Evolutionary conservation across 2,888 invertebrate species (phyloP).

Genomic region (Conus canariensis): DNA sequence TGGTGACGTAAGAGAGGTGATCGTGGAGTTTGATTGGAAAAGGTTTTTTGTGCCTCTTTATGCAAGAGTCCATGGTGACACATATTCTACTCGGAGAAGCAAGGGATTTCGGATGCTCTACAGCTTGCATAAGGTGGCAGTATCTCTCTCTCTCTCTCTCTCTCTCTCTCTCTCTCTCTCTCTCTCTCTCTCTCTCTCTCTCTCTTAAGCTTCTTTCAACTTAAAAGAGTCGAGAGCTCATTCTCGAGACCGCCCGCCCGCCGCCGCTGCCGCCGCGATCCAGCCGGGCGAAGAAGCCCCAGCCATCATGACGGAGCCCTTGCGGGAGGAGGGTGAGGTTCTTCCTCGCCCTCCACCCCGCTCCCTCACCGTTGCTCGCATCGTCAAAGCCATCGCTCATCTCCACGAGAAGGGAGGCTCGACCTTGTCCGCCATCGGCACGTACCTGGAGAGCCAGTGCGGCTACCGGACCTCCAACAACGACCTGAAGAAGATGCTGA

Average conservation of each 20-base stretch:
- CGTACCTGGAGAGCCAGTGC: background rate
- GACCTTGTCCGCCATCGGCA: background rate
- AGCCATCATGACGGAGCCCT: background rate
- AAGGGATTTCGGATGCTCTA: too few species aligned
- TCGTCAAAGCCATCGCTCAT: constrained; percentile 2
- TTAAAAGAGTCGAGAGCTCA: background rate
- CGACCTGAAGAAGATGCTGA: constrained; percentile 22
- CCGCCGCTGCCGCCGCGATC: background rate
- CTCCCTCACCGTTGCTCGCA: background rate
- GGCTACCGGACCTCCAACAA: background rate
- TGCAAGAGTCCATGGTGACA: too few species aligned
- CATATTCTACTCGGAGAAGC: too few species aligned
- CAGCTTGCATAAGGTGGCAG: too few species aligned
- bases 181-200: too few species aligned
- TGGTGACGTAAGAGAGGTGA: too few species aligned
- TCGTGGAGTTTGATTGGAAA: too few species aligned
- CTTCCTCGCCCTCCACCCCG: background rate
- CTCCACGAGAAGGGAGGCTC: constrained; percentile 24
- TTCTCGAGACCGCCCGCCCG: background rate
- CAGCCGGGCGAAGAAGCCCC: background rate
- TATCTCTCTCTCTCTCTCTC: too few species aligned
- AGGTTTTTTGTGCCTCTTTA: too few species aligned
- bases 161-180: too few species aligned
- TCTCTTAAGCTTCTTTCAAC: too few species aligned
- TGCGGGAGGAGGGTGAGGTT: background rate